These are phyloP conservation scores for Cyrtorhinus lividipennis DNA, from an alignment of 1,140 invertebrate genomes.

Conservation along the genomic window DNA sequence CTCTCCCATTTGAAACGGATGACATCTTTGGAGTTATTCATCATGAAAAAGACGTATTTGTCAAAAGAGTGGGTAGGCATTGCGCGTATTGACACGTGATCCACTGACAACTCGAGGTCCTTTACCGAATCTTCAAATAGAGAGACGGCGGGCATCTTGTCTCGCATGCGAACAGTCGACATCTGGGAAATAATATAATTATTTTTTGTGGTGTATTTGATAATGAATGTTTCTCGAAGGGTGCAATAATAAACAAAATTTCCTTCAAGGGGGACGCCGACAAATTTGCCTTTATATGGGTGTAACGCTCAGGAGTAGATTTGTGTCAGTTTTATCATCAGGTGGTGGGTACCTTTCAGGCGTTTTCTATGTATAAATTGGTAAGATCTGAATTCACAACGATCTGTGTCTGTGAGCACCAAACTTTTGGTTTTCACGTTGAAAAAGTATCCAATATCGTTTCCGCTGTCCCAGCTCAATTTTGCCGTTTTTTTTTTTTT, in stretches of 20 bases:
- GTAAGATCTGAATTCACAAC: no score
- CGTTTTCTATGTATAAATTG: not conserved
- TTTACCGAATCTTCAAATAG: not conserved
- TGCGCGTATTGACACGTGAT: not conserved
- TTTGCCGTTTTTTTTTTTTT: not conserved
- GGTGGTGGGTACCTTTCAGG: not conserved
- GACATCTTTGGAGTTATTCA: not conserved
- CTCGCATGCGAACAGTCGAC: not conserved
- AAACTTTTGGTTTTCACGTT: no score
- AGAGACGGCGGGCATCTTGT: not conserved
- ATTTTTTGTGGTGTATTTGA: not conserved
- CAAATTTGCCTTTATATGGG: not conserved
- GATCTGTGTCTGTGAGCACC: no score
- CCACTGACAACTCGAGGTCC: not conserved
- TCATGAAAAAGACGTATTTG: constrained; percentile 3
- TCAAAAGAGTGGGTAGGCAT: constrained; percentile 3
- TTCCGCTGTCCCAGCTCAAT: not conserved
- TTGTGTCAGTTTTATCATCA: not conserved
- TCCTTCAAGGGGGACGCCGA: not conserved
- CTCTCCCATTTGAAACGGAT: not conserved
- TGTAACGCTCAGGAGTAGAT: not conserved
- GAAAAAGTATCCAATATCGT: no score
- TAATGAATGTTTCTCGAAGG: not conserved
- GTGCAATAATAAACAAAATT: not conserved
- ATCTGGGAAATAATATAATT: not conserved